These are phyloP conservation scores for Paramormyrops kingsleyae DNA, from an alignment of 2,113 vertebrate species.

Conservation along the genomic window DNA sequence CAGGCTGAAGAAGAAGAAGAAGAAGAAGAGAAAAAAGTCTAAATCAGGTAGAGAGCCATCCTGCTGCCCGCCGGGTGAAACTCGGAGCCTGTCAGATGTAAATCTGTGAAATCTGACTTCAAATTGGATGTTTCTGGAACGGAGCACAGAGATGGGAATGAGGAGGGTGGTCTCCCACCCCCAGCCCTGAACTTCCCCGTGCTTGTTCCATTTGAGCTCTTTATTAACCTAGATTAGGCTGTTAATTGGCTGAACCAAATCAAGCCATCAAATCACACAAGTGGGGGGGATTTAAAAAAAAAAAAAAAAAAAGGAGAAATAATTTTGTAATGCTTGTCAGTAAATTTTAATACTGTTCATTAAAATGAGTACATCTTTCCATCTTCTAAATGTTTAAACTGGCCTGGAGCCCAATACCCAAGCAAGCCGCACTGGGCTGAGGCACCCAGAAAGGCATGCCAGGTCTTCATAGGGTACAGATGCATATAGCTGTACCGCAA, in stretches of 20 bases:
- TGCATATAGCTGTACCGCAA: neutral
- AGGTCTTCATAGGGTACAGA: neutral
- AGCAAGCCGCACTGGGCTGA: neutral
- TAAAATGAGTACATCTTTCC: neutral
- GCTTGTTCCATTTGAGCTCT: neutral
- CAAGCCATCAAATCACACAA: neutral
- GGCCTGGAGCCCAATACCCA: neutral
- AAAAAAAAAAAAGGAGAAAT: neutral
- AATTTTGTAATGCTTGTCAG: neutral
- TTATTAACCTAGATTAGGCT: neutral
- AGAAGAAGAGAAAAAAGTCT: constrained; percentile 74
- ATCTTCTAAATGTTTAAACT: neutral
- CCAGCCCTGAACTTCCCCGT: neutral
- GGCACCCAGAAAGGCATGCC: neutral
- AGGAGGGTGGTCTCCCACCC: neutral
- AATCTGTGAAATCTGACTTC: neutral
- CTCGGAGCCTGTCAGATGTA: too few relatives aligned
- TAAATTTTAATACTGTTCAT: neutral
- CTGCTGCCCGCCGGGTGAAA: neutral
- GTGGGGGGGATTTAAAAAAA: neutral
- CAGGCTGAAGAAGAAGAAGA: constrained; percentile 88
- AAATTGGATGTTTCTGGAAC: neutral
- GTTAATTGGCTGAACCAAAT: neutral
- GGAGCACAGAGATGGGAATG: neutral
- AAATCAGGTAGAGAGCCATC: constrained; percentile 68